Conservation (phyloP, 2,113 vertebrate genomes). For the Ondatra zibethicus region DNA sequence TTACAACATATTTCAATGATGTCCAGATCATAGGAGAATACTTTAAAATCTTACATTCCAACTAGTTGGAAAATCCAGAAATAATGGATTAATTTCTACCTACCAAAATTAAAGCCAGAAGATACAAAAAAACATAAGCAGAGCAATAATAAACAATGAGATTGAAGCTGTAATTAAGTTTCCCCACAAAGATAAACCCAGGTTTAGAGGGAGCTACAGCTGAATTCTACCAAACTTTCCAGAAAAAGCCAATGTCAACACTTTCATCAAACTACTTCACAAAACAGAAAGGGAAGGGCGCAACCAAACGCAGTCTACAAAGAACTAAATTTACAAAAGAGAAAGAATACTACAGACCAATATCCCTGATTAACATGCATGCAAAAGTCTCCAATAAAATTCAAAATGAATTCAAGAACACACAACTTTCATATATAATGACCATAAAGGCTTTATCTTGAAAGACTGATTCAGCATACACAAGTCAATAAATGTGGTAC, state of each 20-base stretch:
- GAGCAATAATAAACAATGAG: not conserved
- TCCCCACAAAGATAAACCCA: not conserved
- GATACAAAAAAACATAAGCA: not conserved
- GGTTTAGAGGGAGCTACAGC: not conserved
- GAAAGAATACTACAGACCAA: not conserved
- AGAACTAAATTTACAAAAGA: not conserved
- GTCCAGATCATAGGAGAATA: not conserved
- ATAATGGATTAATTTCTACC: not conserved
- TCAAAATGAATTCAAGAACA: not conserved
- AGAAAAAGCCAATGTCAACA: not conserved
- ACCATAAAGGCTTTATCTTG: not conserved
- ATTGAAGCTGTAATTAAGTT: not conserved
- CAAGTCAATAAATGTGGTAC: not conserved
- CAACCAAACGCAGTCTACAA: not conserved
- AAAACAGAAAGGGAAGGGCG: not conserved
- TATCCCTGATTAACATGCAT: not conserved
- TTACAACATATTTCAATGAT: not conserved
- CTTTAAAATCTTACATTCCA: not conserved
- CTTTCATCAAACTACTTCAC: not conserved
- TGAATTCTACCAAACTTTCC: not conserved
- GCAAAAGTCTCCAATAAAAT: not conserved
- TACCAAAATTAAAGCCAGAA: not conserved
- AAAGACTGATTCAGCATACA: not conserved
- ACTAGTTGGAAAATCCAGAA: not conserved
- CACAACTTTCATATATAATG: not conserved